Base-by-base conservation (phyloP, 2,888 invertebrate genomes). In the Pherbina coryleti region DNA sequence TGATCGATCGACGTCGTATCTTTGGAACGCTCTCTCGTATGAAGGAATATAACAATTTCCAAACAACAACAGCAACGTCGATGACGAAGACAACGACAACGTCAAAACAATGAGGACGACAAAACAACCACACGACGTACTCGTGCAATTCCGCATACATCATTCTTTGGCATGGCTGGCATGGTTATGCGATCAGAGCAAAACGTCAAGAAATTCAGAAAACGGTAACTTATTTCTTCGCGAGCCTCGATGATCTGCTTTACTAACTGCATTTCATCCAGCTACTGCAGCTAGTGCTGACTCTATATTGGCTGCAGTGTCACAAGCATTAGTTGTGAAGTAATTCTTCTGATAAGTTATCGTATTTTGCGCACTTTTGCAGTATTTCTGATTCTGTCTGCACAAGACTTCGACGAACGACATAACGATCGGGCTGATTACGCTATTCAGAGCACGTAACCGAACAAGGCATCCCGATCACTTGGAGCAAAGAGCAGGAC, bases 381-480 rank as follows among this genome's bases (percentile, higher is more conserved):
- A 67, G 49, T 79, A 62, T 67, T 76, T 64, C 76, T 78, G 79
- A 77, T 75, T 73, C 62, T 76, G 77, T 76, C 74, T 72, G 78
- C 77, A 55, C 77, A 74, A 62, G 74, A 67, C 51, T 71, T 75
- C 64, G 51, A 60, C 64, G 57, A 60, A 60, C 72, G 75, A 66
- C 78, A 69, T 72, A 74, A 75, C 76, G 75, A 79, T 76, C 78
- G 66, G 77, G 67, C 78, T 79, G 79, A 79, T 81, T 81, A 81
- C 80, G 79, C 81, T 79, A 86, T 86, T 86, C 86, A 84, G 86
- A 79, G 85, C 86, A 86, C 86, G 86, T 86, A 86, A 81, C 83
- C 82, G 78, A 83, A 82, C 81, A 82, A 85, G 85, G 86, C 86
- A 86, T 86, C 86, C 85, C 86, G 86, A 86, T 85, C 86, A 86